Base-by-base conservation (phyloP, 2,113 vertebrate genomes). In the Aptenodytes forsteri region DNA sequence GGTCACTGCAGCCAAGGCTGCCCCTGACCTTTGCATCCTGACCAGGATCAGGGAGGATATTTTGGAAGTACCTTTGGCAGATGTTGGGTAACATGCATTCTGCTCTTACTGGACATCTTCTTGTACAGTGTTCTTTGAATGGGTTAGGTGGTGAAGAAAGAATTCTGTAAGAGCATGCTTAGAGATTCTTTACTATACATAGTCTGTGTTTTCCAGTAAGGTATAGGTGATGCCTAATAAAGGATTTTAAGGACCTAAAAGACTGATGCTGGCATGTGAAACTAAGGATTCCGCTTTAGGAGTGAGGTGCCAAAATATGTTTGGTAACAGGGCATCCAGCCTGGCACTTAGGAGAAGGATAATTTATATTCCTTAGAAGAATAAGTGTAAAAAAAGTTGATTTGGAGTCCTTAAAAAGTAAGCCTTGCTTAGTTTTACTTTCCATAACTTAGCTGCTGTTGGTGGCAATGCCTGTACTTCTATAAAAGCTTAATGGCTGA, bases 71-170 rank as follows among this genome's bases (percentile, higher is more conserved):
- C 23, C 14, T 67, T n/a, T 78, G 65, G 40, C 34, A 65, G 32
- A 27, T 36, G 22, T 8, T 54, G 23, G 19, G 42, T 64, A 21
- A 54, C 6, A 7, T 14, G 20, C 4, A 1, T 62, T 64, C 58
- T 93, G 56, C 13, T 82, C 16, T 36, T 56, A 16, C 18, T 49
- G 25, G 55, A n/a, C 25, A 22, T 78, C 73, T 88, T 71, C n/a
- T 38, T 0, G 0, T 30, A 7, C 5, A 15, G 36, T 32, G 67
- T 3, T 70, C 50, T 90, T 61, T 55, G 77, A 78, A 44, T 15
- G n/a, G 75, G 30, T 38, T 36, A 21, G 42, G 13, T 40, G 10
- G 27, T 49, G 46, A 80, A 46, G 46, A 70, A 58, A 79, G 67
- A 73, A 64, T 38, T 61, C 47, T 1, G 0, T 56, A 47, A 58